Conservation (phyloP, 2,888 invertebrate species). For the Temnothorax ravouxi region DNA sequence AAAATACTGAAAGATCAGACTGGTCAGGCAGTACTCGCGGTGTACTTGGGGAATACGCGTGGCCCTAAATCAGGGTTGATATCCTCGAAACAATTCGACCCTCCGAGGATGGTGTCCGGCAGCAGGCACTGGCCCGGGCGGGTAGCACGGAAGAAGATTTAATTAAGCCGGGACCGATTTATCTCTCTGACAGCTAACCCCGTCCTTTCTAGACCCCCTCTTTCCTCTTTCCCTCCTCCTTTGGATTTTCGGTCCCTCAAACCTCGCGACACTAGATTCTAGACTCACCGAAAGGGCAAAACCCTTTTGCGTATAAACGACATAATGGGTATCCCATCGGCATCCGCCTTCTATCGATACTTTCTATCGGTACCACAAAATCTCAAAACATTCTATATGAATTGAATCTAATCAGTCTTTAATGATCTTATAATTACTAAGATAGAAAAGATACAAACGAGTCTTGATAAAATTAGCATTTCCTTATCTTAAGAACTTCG, state of each 20-base stretch:
- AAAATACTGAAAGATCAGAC: constrained; percentile 69
- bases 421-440: background rate
- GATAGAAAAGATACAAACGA: background rate
- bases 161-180: constrained; percentile 86
- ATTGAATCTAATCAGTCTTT: constrained; percentile 28
- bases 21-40: constrained; percentile 76
- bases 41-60: constrained; percentile 78
- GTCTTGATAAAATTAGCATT: background rate
- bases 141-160: constrained; percentile 86
- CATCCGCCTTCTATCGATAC: constrained; percentile 62
- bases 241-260: constrained; percentile 78
- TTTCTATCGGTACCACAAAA: background rate
- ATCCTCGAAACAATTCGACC: constrained; percentile 85
- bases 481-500: background rate
- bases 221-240: constrained; percentile 70
- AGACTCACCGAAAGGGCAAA: constrained; percentile 72
- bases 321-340: constrained; percentile 62
- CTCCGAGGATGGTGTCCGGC: constrained; percentile 81
- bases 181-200: constrained; percentile 86
- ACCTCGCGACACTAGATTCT: constrained; percentile 79
- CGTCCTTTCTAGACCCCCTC: constrained; percentile 73
- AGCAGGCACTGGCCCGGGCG: constrained; percentile 77
- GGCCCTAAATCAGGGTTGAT: constrained; percentile 85
- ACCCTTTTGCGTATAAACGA: constrained; percentile 71
- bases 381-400: constrained; percentile 31